phyloP scores from a whole-genome alignment of 2,888 invertebrate genomes.

The Caenorhabditis angaria region DNA sequence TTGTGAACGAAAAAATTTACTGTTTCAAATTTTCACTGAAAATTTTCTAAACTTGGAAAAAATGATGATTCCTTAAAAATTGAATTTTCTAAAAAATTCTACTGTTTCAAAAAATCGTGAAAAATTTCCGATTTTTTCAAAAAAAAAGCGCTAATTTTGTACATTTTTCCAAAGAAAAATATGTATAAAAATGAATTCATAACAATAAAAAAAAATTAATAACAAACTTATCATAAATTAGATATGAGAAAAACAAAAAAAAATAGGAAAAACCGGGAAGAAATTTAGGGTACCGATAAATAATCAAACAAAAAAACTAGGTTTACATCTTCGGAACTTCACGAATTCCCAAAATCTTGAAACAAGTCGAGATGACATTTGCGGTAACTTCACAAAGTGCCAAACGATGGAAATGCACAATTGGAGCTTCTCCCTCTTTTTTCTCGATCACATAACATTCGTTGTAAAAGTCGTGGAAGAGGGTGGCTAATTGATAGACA shows the following conservation, averaged over 20 bases:
- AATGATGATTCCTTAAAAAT: too few species aligned
- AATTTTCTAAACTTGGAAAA: too few species aligned
- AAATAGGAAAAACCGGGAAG: not conserved
- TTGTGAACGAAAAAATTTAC: too few species aligned
- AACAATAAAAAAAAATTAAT: not conserved
- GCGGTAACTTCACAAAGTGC: conserved; percentile 92
- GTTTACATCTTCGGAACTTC: conserved; percentile 89
- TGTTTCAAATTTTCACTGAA: too few species aligned
- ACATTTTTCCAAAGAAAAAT: not conserved
- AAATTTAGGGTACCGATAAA: not conserved
- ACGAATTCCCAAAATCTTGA: conserved; percentile 88
- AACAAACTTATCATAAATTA: not conserved
- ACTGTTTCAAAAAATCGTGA: too few species aligned
- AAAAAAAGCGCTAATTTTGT: too few species aligned
- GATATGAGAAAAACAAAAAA: not conserved
- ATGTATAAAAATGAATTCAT: not conserved
- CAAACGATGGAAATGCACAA: conserved; percentile 85
- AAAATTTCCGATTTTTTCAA: not conserved
- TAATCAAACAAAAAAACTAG: not conserved
- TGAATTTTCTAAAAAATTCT: too few species aligned
- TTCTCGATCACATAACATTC: conserved; percentile 96
- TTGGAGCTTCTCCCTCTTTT: conserved; percentile 75
- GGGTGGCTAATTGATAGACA: conserved; percentile 89
- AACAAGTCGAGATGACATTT: conserved; percentile 84
- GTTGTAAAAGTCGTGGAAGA: conserved; percentile 96